Conservation (phyloP, 2,888 invertebrate species). For the Pilophorus perplexus region DNA sequence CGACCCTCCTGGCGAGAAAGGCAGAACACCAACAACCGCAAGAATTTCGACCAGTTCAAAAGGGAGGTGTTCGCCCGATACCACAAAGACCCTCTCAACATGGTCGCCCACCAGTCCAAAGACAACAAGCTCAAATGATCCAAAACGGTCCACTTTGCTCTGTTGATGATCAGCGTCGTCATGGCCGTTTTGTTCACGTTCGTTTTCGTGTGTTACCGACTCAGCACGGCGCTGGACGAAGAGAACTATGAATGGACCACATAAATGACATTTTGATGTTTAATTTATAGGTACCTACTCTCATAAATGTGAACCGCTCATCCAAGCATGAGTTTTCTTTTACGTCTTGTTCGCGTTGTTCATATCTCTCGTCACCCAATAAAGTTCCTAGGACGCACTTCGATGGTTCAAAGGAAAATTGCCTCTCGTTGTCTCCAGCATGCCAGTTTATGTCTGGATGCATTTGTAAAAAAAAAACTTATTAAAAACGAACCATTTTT, state of each 20-base stretch:
- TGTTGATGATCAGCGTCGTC: background rate
- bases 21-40: constrained; percentile 78
- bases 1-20: constrained; percentile 83
- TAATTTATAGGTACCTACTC: background rate
- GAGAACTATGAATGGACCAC: background rate
- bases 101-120: constrained; percentile 44
- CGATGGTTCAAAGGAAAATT: too few relatives aligned
- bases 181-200: background rate
- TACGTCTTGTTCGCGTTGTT: too few relatives aligned
- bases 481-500: too few relatives aligned
- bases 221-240: background rate
- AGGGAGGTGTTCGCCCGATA: constrained; percentile 77
- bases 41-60: constrained; percentile 79
- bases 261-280: background rate
- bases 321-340: too few relatives aligned
- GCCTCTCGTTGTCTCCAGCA: too few relatives aligned
- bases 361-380: too few relatives aligned
- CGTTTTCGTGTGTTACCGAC: background rate
- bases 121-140: constrained; percentile 39
- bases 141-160: background rate
- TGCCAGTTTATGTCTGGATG: too few relatives aligned
- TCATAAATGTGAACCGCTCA: too few relatives aligned
- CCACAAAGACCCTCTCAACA: constrained; percentile 51
- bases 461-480: too few relatives aligned
- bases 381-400: too few relatives aligned